Percentiles rank a stretch among this genome's conserved stretches.
phyloP scores from a whole-genome alignment of 2,888 invertebrate genomes.

The Conomelus anceps region DNA sequence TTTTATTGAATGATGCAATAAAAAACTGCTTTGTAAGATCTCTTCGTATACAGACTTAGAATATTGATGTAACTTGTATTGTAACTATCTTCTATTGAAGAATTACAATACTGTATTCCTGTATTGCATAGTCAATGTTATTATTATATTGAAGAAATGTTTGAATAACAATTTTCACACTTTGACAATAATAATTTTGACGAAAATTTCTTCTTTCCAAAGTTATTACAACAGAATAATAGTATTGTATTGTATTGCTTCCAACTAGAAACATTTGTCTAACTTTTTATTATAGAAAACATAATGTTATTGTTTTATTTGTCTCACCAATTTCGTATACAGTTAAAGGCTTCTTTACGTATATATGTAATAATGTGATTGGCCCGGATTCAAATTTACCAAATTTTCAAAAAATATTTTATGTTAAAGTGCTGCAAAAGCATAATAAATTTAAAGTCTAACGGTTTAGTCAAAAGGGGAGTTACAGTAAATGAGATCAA shows the following conservation, averaged over 20 bases:
- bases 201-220: neutral
- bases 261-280: neutral
- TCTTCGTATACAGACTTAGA: neutral
- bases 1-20: neutral
- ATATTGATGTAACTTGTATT: neutral
- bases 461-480: neutral
- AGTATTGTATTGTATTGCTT: neutral
- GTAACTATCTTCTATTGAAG: neutral
- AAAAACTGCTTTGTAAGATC: neutral
- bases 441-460: neutral
- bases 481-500: neutral
- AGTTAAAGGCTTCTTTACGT: neutral
- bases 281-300: neutral
- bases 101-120: neutral
- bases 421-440: neutral
- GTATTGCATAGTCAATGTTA: too few species aligned
- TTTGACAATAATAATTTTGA: neutral
- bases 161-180: neutral
- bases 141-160: neutral
- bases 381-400: neutral
- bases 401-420: neutral
- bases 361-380: neutral
- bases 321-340: neutral
- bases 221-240: neutral
- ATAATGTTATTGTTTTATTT: too few species aligned